These are phyloP conservation scores for Cyprinus carpio DNA, from an alignment of 2,113 vertebrate genomes.

Conservation along the genomic window DNA sequence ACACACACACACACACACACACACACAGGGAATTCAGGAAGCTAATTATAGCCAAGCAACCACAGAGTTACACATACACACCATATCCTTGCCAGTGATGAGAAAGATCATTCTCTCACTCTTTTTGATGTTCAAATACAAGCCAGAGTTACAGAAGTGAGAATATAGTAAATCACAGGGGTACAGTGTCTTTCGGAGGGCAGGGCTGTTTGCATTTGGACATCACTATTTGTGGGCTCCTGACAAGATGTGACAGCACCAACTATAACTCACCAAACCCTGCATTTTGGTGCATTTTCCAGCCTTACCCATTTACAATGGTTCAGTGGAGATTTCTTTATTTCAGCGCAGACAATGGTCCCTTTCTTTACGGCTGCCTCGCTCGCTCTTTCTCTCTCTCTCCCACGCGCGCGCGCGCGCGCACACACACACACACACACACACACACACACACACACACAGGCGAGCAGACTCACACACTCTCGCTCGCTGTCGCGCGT, in stretches of 20 bases:
- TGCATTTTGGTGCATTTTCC: slow-evolving; percentile 80
- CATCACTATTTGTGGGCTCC: slow-evolving; percentile 77
- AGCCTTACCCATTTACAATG: slow-evolving; percentile 90
- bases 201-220: slow-evolving; percentile 65
- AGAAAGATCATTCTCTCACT: slow-evolving; percentile 39
- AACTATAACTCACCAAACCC: slow-evolving; percentile 75
- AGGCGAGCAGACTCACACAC: slow-evolving; percentile 45
- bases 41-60: neutral
- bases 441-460: slow-evolving; percentile 46
- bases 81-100: slow-evolving; percentile 22
- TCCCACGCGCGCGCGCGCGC: no score
- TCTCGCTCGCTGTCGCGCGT: slow-evolving; percentile 73
- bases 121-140: slow-evolving; percentile 51
- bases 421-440: slow-evolving; percentile 40
- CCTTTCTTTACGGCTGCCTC: slow-evolving; percentile 67
- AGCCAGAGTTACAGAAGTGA: slow-evolving; percentile 61
- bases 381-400: slow-evolving; percentile 49
- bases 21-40: neutral
- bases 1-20: no score
- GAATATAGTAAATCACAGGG: slow-evolving; percentile 61
- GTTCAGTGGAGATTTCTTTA: slow-evolving; percentile 94
- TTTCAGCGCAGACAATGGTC: slow-evolving; percentile 81
- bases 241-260: slow-evolving; percentile 80
- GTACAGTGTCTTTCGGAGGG: slow-evolving; percentile 67
- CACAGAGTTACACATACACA: slow-evolving; percentile 17